Base-by-base conservation (phyloP, 2,888 invertebrate genomes). In the Drosophila fungiperda region DNA sequence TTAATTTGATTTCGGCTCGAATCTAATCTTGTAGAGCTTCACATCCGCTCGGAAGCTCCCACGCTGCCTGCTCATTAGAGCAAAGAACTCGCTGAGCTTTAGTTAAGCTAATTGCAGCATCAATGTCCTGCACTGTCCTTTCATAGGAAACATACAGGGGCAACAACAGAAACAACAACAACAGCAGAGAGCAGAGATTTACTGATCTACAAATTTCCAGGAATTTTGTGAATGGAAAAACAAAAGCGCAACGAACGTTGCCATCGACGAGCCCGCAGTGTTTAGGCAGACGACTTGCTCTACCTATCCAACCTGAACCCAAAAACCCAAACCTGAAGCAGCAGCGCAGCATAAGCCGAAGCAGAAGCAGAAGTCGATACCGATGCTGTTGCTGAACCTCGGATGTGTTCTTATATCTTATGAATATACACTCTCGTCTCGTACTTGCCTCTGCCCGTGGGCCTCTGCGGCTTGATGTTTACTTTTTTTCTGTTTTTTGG, bases 181-280 rank as follows among this genome's bases (percentile, higher is more conserved):
- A 7, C 45, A 45, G 4, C 20, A 45, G 12, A 48, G 54, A 54
- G 58, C 72, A 20, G 73, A 90, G 87, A 90, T 89, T 89, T 88
- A 90, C 80, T 86, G 89, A 89, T 90, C 89, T 84, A 82, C 82
- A 90, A 87, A 87, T 87, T 89, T 89, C 89, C 87, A 54, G 73
- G 89, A 89, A 89, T 82, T 89, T 76, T 73, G 86, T 87, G 90
- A 87, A 87, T 90, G 87, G 89, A 80, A 85, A 87, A 89, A 90
- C 90, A 88, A 90, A 87, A 87, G 87, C 89, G 87, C 83, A 83
- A 75, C 84, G 73, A 80, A 62, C 76, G 81, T 68, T 70, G 66
- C 29, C 33, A 55, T 26, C 55, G 48, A 32, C 55, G 48, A 35
- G 59, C 54, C 49, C 62, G 32, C 69, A 60, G 48, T 59, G 75